Evolutionary conservation across 2,113 vertebrate species (phyloP).

Genomic region (Dissostichus mawsoni): DNA sequence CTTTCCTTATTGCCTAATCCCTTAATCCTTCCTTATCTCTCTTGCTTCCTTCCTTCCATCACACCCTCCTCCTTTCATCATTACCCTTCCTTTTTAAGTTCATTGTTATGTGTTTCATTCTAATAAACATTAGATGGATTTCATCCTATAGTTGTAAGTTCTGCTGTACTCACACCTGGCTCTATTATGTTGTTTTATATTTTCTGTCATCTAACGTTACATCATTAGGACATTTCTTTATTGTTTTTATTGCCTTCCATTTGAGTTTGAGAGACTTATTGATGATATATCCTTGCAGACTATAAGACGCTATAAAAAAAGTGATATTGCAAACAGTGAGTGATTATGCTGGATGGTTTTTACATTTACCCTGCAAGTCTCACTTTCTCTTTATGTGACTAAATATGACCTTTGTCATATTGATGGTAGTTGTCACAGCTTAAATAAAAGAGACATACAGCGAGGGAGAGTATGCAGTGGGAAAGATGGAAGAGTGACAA

Average conservation of each 20-base stretch:
- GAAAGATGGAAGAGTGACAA: slow-evolving; percentile 45
- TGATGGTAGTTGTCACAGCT: slow-evolving; percentile 23
- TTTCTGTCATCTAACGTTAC: neutral
- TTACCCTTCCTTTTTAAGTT: neutral
- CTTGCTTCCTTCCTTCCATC: neutral
- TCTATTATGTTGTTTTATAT: neutral
- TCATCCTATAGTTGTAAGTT: neutral
- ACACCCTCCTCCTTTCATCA: neutral
- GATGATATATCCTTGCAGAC: slow-evolving; percentile 4
- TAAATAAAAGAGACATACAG: slow-evolving; percentile 25
- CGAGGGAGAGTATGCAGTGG: slow-evolving; percentile 10
- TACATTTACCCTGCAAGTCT: slow-evolving; percentile 7
- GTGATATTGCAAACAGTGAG: slow-evolving; percentile 22
- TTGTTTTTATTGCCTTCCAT: slow-evolving; percentile 7
- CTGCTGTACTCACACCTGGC: too few relatives aligned
- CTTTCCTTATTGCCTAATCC: too few relatives aligned
- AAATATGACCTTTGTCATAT: slow-evolving; percentile 56
- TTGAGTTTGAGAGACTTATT: neutral
- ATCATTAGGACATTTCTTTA: neutral
- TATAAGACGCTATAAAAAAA: neutral
- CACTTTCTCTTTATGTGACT: slow-evolving; percentile 13
- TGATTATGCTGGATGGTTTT: slow-evolving; percentile 1
- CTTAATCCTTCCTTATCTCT: neutral
- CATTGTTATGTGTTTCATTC: neutral
- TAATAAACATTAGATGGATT: neutral